Base-by-base conservation (phyloP, 2,797 vertebrate genomes). In the Macrochelys suwanniensis region DNA sequence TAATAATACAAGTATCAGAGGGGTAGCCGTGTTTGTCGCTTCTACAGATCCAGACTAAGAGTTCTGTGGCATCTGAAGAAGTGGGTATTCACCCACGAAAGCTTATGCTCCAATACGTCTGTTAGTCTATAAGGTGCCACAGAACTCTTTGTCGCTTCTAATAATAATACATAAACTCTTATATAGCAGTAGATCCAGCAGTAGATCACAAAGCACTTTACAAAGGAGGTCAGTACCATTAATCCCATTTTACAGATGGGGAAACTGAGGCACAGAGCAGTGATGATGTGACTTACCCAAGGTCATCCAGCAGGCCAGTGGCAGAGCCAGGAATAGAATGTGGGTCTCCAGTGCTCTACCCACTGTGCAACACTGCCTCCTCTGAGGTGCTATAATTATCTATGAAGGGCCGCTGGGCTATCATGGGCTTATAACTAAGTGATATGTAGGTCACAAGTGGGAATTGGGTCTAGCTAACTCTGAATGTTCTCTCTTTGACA, bases 121-220 rank as follows among this genome's bases (percentile, higher is more conserved):
- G 37, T 42, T 42, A 42, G 37, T 42, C 37, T 42, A 42, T 42
- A 42, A 42, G 37, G 37, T 42, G 37, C 37, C 37, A 42, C 37
- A 42, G 37, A 42, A 42, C 37, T 42, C 37, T 42, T 42, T 42
- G 37, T 42, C 37, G 37, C 37, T 42, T 42, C 51, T 81, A 79
- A 87, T 49, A 31, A 85, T 5, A 85, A 68, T 5, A 6, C 19
- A 26, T 26, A 82, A 92, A 50, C 37, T 83, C 87, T 89, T 68
- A 68, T 10, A 45, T 33, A 85, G 68, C 23, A 53, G 61, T 84
- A 42, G 37, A 42, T 90, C 87, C 76, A 42, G 37, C 49, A n/a
- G 82, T 26, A 76, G 84, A 95, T 71, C 19, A 76, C 37, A 93
- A 65, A 89, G 68, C 21, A 85, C 82, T 90, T 85, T n/a, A n/a